These are phyloP conservation scores for Macrostomum cliftonense DNA, from an alignment of 2,888 invertebrate species.

Conservation along the genomic window DNA sequence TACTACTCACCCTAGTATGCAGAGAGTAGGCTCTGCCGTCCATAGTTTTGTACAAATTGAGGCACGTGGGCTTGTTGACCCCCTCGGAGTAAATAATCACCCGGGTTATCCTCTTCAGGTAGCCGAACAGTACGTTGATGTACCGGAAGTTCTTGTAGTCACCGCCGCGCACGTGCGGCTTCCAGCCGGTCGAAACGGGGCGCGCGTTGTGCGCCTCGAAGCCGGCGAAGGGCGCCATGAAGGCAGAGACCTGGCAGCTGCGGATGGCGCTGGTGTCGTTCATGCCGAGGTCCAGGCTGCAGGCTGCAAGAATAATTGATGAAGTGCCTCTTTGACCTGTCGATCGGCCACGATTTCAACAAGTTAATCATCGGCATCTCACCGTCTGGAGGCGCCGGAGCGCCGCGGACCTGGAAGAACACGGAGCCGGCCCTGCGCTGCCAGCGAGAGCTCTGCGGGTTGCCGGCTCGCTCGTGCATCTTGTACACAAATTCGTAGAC, in stretches of 20 bases:
- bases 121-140: background rate
- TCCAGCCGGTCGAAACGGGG: background rate
- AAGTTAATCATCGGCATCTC: no score
- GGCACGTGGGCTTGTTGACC: background rate
- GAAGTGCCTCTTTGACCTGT: no score
- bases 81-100: background rate
- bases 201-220: background rate
- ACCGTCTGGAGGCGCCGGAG: no score
- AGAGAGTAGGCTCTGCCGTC: slow-evolving; percentile 1
- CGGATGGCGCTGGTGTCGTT: background rate
- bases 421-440: no score
- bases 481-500: no score
- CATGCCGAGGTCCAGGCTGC: background rate
- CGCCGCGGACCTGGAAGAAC: no score
- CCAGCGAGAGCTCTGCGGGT: no score
- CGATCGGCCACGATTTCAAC: no score
- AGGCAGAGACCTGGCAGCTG: background rate
- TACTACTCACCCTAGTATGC: no score
- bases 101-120: background rate
- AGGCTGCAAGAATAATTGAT: no score
- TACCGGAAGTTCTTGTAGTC: background rate
- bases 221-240: slow-evolving; percentile 2
- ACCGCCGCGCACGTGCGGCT: slow-evolving; percentile 1
- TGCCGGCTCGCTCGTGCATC: no score
- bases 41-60: slow-evolving; percentile 1